Percentiles rank a stretch among this genome's conserved stretches.
phyloP scores from a whole-genome alignment of 1,140 invertebrate genomes.

The Cydia fagiglandana region DNA sequence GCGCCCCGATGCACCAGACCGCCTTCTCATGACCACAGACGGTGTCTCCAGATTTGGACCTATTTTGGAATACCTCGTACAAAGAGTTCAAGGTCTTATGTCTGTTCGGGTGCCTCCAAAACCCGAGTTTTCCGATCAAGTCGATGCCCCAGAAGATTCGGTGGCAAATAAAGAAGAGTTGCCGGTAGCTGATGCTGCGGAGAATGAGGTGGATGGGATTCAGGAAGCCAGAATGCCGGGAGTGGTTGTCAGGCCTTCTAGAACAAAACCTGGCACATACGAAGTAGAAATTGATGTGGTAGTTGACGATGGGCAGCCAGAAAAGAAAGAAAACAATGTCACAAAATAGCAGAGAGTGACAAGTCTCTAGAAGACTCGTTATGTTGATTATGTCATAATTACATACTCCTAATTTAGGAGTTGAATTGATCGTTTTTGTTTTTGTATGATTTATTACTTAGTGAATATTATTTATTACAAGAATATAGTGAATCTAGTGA shows the following conservation, averaged over 20 bases:
- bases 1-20: slow-evolving; percentile 48
- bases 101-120: slow-evolving; percentile 75
- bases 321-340: slow-evolving; percentile 38
- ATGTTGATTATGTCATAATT: background rate
- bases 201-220: slow-evolving; percentile 60
- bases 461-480: background rate
- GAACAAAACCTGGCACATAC: slow-evolving; percentile 65
- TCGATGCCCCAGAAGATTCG: slow-evolving; percentile 29
- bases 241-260: slow-evolving; percentile 60
- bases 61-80: slow-evolving; percentile 81
- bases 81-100: slow-evolving; percentile 81
- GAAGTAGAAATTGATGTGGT: slow-evolving; percentile 70
- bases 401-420: background rate
- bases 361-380: background rate
- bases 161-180: slow-evolving; percentile 32
- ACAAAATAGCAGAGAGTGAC: background rate
- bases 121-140: slow-evolving; percentile 32
- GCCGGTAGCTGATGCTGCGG: slow-evolving; percentile 50
- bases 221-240: slow-evolving; percentile 52
- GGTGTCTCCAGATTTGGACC: slow-evolving; percentile 81
- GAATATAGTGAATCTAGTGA: slow-evolving; percentile 18
- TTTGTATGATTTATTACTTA: background rate
- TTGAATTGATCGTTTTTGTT: background rate
- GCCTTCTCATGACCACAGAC: slow-evolving; percentile 57
- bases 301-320: slow-evolving; percentile 63